phyloP scores from a whole-genome alignment of 2,888 invertebrate genomes.

The Pachycephus smyrnensis region DNA sequence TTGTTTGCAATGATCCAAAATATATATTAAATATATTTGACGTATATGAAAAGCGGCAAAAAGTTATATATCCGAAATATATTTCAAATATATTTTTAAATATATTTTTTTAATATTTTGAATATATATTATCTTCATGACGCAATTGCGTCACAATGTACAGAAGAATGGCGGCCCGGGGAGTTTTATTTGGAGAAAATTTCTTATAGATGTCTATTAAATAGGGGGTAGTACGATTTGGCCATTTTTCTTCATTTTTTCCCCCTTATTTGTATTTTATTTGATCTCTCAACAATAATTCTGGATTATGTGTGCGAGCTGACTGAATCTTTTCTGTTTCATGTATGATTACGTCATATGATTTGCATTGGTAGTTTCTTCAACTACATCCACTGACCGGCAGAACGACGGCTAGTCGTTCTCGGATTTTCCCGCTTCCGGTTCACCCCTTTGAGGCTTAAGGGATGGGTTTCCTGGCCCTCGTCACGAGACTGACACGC shows the following conservation, averaged over 20 bases:
- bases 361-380: neutral
- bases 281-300: neutral
- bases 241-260: neutral
- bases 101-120: no score
- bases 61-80: no score
- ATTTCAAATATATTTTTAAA: no score
- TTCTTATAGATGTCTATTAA: neutral
- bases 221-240: neutral
- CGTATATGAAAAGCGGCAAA: no score
- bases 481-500: conserved; percentile 21
- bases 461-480: conserved; percentile 8
- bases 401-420: neutral
- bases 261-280: neutral
- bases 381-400: neutral
- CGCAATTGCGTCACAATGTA: no score
- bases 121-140: no score
- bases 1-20: no score
- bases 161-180: neutral
- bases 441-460: neutral
- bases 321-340: neutral
- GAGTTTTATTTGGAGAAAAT: neutral
- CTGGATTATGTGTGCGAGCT: neutral
- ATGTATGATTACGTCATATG: neutral
- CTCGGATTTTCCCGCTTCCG: neutral
- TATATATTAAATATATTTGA: no score